A percentile compares a stretch with the other conserved stretches of the same genome.
Evolutionary conservation across 1,140 invertebrate genomes (phyloP).

Genomic region (Conus ventricosus): DNA sequence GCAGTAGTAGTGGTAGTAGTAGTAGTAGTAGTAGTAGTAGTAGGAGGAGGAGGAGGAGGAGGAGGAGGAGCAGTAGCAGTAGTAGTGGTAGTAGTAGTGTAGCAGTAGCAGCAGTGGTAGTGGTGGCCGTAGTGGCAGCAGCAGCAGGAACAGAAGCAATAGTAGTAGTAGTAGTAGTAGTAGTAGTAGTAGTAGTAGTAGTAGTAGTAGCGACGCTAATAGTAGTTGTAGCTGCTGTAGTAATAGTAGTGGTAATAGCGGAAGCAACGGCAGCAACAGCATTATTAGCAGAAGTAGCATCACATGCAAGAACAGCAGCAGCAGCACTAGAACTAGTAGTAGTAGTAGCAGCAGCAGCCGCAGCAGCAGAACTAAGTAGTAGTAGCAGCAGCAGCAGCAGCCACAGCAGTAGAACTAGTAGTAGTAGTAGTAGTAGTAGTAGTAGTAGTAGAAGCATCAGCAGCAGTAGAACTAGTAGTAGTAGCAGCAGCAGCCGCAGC

Average conservation of each 20-base stretch:
- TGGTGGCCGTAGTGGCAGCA: background rate
- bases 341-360: no score
- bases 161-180: background rate
- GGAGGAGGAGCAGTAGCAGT: background rate
- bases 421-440: no score
- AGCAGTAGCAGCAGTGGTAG: slow-evolving; percentile 12
- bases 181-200: slow-evolving; percentile 12
- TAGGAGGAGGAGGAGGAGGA: background rate
- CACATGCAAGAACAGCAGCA: no score
- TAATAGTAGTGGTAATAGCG: background rate
- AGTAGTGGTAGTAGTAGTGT: background rate
- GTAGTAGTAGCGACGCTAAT: background rate
- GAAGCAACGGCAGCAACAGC: background rate
- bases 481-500: background rate
- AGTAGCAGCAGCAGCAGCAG: no score
- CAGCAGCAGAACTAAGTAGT: no score
- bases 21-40: slow-evolving; percentile 18
- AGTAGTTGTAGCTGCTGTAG: background rate
- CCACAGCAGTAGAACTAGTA: no score
- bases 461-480: slow-evolving; percentile 11
- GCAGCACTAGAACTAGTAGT: no score
- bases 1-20: background rate
- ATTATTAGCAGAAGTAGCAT: no score
- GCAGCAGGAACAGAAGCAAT: background rate
- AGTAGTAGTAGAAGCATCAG: background rate